Base-by-base conservation (phyloP, 1,140 invertebrate species). In the Pentalonia nigronervosa region DNA sequence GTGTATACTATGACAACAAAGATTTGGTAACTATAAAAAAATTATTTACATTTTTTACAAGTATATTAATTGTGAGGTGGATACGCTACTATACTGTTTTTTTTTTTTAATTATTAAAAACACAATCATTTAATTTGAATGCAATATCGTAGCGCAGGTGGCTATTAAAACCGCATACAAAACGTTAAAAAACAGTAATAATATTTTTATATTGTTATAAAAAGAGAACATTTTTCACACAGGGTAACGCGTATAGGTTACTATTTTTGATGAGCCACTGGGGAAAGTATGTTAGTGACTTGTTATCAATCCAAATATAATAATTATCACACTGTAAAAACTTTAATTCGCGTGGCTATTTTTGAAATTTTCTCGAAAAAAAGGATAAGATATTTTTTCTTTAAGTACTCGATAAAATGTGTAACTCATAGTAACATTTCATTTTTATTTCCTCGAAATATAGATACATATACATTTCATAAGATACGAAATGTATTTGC, bases 251-350 rank as follows among this genome's bases (percentile, higher is more conserved):
- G 30, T 87, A 76, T 47, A 48, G 45, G 45, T 47, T 87, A 48
- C 41, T 87, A 9, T 48, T 87, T 87, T 87, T 47, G 25, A 87
- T 47, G 25, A 45, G 45, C 17, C 84, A 48, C 84, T 14, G 7
- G 84, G 25, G 41, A n/a, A 87, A 6, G 45, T 87, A 47, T n/a
- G n/a, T 87, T 87, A 45, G 11, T 14, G 45, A 87, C 36, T 45
- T 45, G 25, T 47, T 87, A 87, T 87, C 9, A 47, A 14, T 11
- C 30, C 14, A 17, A 76, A 76, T 76, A 14, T 76, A 30, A 47
- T 87, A 87, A 87, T 47, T 87, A 87, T 47, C 60, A n/a, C 60
- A 76, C 60, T n/a, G 60, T n/a, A 76, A n/a, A 76, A 76, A 76
- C 30, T n/a, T 30, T 76, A 76, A 76, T 76, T 76, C n/a, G 17